phyloP scores from a whole-genome alignment of 2,113 vertebrate genomes.

The Melanerpes formicivorus region DNA sequence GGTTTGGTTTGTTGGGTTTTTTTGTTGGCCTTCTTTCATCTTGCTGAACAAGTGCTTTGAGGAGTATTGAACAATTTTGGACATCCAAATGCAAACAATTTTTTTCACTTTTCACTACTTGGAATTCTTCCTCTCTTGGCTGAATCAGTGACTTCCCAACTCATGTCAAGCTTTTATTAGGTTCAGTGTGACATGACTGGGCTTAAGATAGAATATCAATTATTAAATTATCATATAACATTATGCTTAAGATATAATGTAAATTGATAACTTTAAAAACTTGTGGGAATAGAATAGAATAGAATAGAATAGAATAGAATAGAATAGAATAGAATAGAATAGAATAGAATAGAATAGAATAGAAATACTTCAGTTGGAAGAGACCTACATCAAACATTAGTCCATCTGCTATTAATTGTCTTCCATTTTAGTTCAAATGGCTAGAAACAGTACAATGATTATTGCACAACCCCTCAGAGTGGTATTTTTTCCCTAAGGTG shows the following conservation, averaged over 20 bases:
- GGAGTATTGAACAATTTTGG: neutral
- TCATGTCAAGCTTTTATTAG: neutral
- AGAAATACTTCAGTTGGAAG: neutral
- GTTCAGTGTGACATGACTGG: neutral
- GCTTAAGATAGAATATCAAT: neutral
- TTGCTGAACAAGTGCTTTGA: neutral
- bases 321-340: neutral
- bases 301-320: too few species aligned
- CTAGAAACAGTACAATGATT: neutral
- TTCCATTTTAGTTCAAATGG: neutral
- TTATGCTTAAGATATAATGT: too few species aligned
- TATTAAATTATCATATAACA: too few species aligned
- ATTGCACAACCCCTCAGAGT: neutral
- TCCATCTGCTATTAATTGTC: neutral
- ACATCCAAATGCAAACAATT: neutral
- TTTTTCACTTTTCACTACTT: neutral
- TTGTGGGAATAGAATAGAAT: too few species aligned
- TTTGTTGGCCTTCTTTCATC: neutral
- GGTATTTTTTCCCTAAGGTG: neutral
- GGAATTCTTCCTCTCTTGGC: neutral
- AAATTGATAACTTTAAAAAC: too few species aligned
- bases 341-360: neutral
- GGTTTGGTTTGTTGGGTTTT: neutral
- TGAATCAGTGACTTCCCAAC: neutral
- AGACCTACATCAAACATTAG: neutral